Evolutionary conservation across 1,140 invertebrate genomes (phyloP), one percentile per base, ranked within the genome.

Genomic region (Acromyrmex echinatior): DNA sequence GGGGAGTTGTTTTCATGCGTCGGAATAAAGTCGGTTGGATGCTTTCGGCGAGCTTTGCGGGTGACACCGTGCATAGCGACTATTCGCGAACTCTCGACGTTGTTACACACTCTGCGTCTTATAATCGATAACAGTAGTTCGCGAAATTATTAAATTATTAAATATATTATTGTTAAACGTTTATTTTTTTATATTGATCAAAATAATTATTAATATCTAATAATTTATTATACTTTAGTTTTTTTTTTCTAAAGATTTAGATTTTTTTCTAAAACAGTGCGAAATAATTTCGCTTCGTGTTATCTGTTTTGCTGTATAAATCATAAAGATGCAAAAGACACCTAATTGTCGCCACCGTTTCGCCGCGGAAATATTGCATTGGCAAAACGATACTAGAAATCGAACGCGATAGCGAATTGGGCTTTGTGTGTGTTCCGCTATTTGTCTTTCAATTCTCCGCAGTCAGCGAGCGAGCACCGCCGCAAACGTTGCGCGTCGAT

Each of bases 1-100:
- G 78, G 77, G 66, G 78, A 84, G 88, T 65, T 87, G 78, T 87
- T 90, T 87, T 78, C 78, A 71, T 86, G 77, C 73, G 82, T 77
- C 63, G 58, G 63, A 70, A 78, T 80, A 51, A 82, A 90, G 85
- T 89, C 76, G 60, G 76, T 74, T 88, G 78, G 84, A 80, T 88
- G 76, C 81, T 89, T 88, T 51, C 68, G 56, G 74, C 77, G 35
- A 70, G 88, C 45, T 78, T 82, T 90, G 88, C 56, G 49, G 73
- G 53, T 89, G 88, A 90, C 89, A 90, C 49, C 14, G 70, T 85
- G 45, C 81, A 35, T 65, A 65, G 74, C 49, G 82, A 86, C 62
- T 86, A 68, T 56, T 66, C 76, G 56, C 56, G 25, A 84, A 84
- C 70, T 84, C 70, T 62, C 80, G 28, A 45, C 80, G 25, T 84